Conservation (phyloP, 2,888 invertebrate species). For the Ormyrus pomaceus region DNA sequence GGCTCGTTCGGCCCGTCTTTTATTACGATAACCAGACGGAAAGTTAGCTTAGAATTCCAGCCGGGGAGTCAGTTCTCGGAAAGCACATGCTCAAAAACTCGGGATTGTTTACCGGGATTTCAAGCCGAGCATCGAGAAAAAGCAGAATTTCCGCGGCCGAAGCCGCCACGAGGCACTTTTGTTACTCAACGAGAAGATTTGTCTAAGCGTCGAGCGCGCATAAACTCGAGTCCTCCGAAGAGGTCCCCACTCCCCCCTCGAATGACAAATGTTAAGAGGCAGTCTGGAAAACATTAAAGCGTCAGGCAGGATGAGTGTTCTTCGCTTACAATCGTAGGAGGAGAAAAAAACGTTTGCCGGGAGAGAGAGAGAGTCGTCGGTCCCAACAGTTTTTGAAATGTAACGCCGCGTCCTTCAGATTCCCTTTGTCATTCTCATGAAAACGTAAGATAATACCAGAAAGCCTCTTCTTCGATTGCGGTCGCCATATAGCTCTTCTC, state of each 20-base stretch:
- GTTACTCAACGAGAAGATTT: conserved; percentile 49
- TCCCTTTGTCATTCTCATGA: conserved; percentile 40
- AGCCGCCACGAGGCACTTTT: conserved; percentile 36
- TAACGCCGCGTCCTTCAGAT: conserved; percentile 35
- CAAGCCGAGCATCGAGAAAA: neutral
- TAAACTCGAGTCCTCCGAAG: conserved; percentile 43
- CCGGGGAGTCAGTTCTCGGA: too few relatives aligned
- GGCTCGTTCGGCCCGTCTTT: too few relatives aligned
- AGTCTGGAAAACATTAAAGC: conserved; percentile 57
- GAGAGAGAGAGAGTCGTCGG: conserved; percentile 4
- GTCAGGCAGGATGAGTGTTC: conserved; percentile 42
- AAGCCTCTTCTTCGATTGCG: too few relatives aligned
- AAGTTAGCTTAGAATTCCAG: too few relatives aligned
- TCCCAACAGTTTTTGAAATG: conserved; percentile 24
- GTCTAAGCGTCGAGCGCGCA: conserved; percentile 34
- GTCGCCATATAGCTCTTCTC: too few relatives aligned
- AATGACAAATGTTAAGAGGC: conserved; percentile 56
- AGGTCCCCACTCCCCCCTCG: conserved; percentile 28
- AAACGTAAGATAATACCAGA: conserved; percentile 9
- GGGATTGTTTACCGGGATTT: conserved; percentile 27
- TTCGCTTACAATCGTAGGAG: conserved; percentile 37
- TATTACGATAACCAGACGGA: too few relatives aligned
- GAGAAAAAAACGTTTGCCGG: neutral
- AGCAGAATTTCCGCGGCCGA: conserved; percentile 8
- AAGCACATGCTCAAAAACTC: neutral